Evolutionary conservation across 1,140 invertebrate species (phyloP).

Genomic region (Asobara japonica): DNA sequence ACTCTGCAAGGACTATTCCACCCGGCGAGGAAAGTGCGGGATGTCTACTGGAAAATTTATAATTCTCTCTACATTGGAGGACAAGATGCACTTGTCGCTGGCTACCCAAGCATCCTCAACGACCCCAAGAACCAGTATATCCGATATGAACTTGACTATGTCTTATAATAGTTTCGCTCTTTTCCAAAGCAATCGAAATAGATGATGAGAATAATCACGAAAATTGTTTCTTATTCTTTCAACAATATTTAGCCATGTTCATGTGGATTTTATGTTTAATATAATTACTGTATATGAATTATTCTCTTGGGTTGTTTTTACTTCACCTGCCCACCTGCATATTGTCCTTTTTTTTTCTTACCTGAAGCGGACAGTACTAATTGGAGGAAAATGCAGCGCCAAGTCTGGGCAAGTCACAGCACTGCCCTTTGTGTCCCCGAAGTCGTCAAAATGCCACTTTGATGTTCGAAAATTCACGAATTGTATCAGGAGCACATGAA

Average conservation of each 20-base stretch:
- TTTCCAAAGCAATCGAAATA: background rate
- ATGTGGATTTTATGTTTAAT: constrained; percentile 1
- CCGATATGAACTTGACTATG: constrained; percentile 96
- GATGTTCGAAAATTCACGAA: constrained; percentile 6
- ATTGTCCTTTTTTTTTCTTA: too few species aligned
- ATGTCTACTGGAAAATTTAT: constrained; percentile 99
- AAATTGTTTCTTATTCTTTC: background rate
- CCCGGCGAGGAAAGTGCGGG: constrained; percentile 97
- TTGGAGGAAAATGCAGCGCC: too few species aligned
- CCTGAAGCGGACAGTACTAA: too few species aligned
- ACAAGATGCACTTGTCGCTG: constrained; percentile 97
- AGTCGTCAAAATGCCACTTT: constrained; percentile 3
- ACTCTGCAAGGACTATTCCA: constrained; percentile 93
- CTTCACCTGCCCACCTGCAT: too few species aligned
- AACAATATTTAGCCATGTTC: background rate
- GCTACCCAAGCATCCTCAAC: constrained; percentile 94
- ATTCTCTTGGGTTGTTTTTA: background rate
- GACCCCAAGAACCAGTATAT: constrained; percentile 96
- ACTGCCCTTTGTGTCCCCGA: too few species aligned
- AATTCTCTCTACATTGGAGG: constrained; percentile 99
- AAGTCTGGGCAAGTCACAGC: too few species aligned
- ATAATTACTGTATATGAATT: background rate
- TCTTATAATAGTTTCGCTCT: constrained; percentile 73
- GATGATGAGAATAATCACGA: background rate
- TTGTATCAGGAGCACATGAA: background rate